Conservation (phyloP, 30 jellyfish, hydroid and myxozoan species). For the Clytia hemisphaerica region DNA sequence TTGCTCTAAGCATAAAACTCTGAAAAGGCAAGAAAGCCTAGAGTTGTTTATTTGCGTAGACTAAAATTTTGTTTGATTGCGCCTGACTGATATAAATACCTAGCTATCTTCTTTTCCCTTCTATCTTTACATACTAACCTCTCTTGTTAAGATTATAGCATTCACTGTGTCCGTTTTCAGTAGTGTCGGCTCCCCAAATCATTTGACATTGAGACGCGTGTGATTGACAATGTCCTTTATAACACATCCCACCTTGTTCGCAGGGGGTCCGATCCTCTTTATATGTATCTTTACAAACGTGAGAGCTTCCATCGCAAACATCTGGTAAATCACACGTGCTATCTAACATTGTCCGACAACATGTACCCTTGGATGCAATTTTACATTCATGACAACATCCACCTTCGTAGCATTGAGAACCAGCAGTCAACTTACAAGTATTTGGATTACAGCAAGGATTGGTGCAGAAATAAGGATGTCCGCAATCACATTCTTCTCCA, state of each 20-base stretch:
- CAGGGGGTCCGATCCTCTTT: not conserved
- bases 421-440: not conserved
- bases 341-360: not conserved
- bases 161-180: not conserved
- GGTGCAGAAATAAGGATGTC: not conserved
- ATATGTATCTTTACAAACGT: not conserved
- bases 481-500: slow-evolving; percentile 21
- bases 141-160: too few species aligned
- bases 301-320: slow-evolving; percentile 2
- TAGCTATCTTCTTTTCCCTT: too few species aligned
- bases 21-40: too few species aligned
- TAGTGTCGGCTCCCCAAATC: not conserved
- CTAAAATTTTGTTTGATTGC: too few species aligned
- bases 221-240: not conserved
- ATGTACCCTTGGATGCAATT: not conserved
- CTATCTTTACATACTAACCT: too few species aligned
- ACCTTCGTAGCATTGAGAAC: not conserved
- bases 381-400: not conserved
- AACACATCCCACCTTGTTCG: not conserved
- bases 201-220: not conserved
- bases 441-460: not conserved
- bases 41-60: too few species aligned
- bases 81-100: too few species aligned
- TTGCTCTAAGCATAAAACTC: too few species aligned
- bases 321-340: not conserved